A percentile compares a stretch with the other conserved stretches of the same genome.
Conservation (phyloP, 2,888 invertebrate genomes). For the Acanthosepion esculentum region DNA sequence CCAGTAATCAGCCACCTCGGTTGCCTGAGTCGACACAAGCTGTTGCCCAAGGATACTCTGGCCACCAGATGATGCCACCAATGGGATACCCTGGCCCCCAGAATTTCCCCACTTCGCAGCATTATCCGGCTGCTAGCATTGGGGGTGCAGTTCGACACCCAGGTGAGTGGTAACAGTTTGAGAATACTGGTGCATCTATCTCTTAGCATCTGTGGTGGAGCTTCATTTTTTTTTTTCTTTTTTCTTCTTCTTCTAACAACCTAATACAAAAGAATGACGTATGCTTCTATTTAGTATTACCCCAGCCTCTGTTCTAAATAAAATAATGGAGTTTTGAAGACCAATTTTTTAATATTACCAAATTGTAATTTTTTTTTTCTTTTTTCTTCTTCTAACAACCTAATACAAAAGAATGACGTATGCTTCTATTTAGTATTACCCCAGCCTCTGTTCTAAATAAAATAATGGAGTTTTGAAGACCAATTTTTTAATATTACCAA, state of each 20-base stretch:
- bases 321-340: neutral
- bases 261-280: neutral
- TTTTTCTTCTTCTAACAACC: neutral
- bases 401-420: neutral
- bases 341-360: too few relatives aligned
- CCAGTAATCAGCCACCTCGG: constrained; percentile 17
- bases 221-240: neutral
- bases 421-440: too few relatives aligned
- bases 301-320: neutral
- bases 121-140: neutral
- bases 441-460: neutral
- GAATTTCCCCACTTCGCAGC: constrained; percentile 37
- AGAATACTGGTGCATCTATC: neutral
- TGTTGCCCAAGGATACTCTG: neutral
- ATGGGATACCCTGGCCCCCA: constrained; percentile 38
- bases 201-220: neutral
- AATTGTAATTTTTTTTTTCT: neutral
- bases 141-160: constrained; percentile 17
- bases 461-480: neutral
- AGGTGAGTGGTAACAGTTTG: constrained; percentile 43
- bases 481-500: too few relatives aligned
- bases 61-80: constrained; percentile 25
- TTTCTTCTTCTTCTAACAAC: neutral
- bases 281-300: too few relatives aligned
- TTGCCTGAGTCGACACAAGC: neutral